phyloP scores from a whole-genome alignment of 2,113 vertebrate genomes.

The Tenebrosternarchus preto region DNA sequence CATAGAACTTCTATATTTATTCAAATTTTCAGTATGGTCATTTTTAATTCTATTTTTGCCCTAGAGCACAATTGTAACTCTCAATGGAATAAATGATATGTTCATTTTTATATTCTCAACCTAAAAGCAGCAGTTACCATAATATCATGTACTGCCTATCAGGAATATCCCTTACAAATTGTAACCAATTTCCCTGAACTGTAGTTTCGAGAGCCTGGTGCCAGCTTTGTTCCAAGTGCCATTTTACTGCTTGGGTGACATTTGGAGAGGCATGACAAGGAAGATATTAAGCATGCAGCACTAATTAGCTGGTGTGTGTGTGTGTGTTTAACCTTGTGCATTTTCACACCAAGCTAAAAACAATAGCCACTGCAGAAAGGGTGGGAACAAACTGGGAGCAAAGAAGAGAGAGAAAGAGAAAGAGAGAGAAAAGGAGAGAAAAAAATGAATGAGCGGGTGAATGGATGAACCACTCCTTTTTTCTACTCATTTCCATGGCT shows the following conservation, averaged over 20 bases:
- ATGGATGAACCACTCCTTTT: constrained; percentile 60
- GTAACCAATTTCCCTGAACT: not conserved
- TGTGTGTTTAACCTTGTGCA: constrained; percentile 39
- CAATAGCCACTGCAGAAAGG: constrained; percentile 62
- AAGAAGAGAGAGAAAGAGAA: constrained; percentile 33
- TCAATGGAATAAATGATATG: constrained; percentile 7
- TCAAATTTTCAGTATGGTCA: not conserved
- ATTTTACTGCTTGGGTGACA: constrained; percentile 29
- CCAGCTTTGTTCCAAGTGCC: constrained; percentile 16
- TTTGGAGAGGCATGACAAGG: constrained; percentile 12
- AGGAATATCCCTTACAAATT: not conserved
- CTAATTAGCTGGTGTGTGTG: constrained; percentile 45
- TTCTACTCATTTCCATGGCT: not conserved
- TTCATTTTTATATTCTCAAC: too few species aligned
- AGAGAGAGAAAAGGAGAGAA: constrained; percentile 43
- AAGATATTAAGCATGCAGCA: constrained; percentile 8
- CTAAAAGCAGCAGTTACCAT: not conserved
- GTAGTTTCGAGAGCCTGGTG: not conserved
- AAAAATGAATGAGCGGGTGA: constrained; percentile 68
- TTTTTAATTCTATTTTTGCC: not conserved
- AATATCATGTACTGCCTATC: constrained; percentile 19
- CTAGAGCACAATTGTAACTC: not conserved
- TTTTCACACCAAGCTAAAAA: constrained; percentile 63
- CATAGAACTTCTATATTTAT: not conserved
- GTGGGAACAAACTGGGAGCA: constrained; percentile 52